These are phyloP conservation scores for Erythrocercus mccallii DNA, from an alignment of 2,113 vertebrate genomes.

Conservation along the genomic window DNA sequence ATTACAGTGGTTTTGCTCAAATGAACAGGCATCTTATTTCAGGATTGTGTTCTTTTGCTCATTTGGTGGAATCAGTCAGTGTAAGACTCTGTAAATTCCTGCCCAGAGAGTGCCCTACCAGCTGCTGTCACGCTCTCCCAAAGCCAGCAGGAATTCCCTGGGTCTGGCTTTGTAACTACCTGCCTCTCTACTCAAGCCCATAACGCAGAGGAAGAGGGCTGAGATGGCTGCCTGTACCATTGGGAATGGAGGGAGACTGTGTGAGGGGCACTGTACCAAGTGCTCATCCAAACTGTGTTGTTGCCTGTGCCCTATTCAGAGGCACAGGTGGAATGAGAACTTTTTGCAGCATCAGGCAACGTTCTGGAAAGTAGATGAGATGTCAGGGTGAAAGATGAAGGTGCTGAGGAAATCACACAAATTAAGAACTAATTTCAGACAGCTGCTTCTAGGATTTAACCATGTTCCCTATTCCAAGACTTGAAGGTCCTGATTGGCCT, in stretches of 20 bases:
- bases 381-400: not conserved
- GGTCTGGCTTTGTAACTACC: not conserved
- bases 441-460: not conserved
- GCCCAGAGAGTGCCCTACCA: not conserved
- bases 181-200: not conserved
- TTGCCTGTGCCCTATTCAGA: not conserved
- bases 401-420: not conserved
- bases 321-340: not conserved
- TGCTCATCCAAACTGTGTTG: rapidly evolving
- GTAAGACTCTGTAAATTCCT: not conserved
- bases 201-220: not conserved
- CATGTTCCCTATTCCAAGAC: not conserved
- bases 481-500: not conserved
- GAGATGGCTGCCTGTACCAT: not conserved
- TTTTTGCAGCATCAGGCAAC: not conserved
- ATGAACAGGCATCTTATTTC: not conserved
- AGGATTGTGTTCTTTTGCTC: not conserved
- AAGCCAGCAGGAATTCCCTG: not conserved
- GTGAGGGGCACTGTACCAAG: not conserved
- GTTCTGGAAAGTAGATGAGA: not conserved
- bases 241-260: not conserved
- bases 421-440: not conserved
- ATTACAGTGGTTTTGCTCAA: not conserved
- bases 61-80: not conserved
- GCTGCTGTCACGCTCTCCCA: rapidly evolving